phyloP scores from a whole-genome alignment of 2,113 vertebrate species.

The Malaclemys terrapin region DNA sequence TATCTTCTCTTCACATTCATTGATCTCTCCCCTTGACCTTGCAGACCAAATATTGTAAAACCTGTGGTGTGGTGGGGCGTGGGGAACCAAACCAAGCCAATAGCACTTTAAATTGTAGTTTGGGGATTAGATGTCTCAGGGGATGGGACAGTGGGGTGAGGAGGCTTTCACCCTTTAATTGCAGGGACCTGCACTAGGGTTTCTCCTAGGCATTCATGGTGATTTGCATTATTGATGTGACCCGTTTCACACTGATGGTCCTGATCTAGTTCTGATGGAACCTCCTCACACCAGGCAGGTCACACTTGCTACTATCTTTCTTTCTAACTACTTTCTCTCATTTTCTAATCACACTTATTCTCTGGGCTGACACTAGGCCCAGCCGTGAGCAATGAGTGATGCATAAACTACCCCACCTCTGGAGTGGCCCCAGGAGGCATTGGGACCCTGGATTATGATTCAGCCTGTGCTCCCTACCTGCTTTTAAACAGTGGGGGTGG shows the following conservation, averaged over 20 bases:
- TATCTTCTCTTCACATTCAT: background rate
- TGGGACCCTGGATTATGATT: background rate
- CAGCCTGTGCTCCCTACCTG: background rate
- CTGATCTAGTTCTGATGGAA: constrained; percentile 40
- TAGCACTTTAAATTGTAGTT: constrained; percentile 58
- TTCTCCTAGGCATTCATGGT: constrained; percentile 1
- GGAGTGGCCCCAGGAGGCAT: background rate
- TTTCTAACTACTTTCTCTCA: background rate
- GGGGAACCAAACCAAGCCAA: constrained; percentile 4
- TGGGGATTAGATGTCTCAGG: constrained; percentile 41
- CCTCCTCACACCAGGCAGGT: background rate
- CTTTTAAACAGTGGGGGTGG: background rate
- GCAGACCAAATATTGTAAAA: constrained; percentile 21
- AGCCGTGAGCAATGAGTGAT: background rate
- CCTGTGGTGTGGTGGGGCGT: background rate
- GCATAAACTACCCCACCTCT: background rate
- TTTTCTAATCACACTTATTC: background rate
- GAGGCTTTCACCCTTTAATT: constrained; percentile 52
- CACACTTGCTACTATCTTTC: background rate
- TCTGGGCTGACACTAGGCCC: background rate
- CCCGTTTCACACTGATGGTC: background rate
- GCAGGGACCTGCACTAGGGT: background rate
- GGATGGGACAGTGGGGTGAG: constrained; percentile 13
- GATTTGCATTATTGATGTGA: constrained; percentile 36
- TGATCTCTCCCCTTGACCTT: constrained; percentile 11